phyloP scores from a whole-genome alignment of 2,113 vertebrate species.

The Anarrhichthys ocellatus region DNA sequence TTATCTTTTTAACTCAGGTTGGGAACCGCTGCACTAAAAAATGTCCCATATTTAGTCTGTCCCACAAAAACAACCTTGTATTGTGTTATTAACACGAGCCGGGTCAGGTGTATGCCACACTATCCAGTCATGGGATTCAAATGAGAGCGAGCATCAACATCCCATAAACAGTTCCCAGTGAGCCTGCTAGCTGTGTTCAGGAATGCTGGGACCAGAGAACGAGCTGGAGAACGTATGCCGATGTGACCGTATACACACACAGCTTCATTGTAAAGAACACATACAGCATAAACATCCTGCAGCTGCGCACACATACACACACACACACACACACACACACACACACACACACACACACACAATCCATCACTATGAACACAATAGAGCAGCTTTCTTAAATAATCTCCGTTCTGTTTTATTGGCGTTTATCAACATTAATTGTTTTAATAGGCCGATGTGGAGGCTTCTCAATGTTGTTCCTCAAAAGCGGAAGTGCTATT shows the following conservation, averaged over 20 bases:
- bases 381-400: conserved; percentile 51
- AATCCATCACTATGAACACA: conserved; percentile 20
- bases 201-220: conserved; percentile 61
- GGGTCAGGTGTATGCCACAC: neutral
- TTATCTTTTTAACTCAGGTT: neutral
- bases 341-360: neutral
- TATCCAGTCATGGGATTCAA: neutral
- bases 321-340: conserved; percentile 4
- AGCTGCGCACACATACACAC: conserved; percentile 15
- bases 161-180: neutral
- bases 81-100: neutral
- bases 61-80: neutral
- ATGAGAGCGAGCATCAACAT: neutral
- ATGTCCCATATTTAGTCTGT: neutral
- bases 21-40: neutral
- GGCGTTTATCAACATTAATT: conserved; percentile 37
- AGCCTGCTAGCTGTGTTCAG: conserved; percentile 17
- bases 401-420: conserved; percentile 44
- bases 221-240: conserved; percentile 41
- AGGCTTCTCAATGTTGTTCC: conserved; percentile 50
- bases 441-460: conserved; percentile 44
- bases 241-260: conserved; percentile 10
- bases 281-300: conserved; percentile 73
- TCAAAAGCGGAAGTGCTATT: conserved; percentile 66
- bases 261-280: conserved; percentile 70